Evolutionary conservation across 2,797 vertebrate species (phyloP), one percentile per base, ranked within the genome.

Genomic region (Lycodopsis pacificus): DNA sequence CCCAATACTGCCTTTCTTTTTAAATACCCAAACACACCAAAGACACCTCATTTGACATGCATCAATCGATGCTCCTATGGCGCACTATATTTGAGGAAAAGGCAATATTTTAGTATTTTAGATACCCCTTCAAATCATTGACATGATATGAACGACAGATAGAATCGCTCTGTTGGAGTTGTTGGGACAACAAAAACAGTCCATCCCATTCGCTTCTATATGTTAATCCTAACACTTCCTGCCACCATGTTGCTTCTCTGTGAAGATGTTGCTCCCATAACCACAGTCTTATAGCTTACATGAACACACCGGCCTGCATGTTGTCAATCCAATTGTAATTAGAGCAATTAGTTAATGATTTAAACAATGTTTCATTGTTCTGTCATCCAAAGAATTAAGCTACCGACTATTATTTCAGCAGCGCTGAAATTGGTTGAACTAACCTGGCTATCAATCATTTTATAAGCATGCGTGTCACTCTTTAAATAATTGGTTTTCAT

Each of bases 401-500:
- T 19, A 22, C 59, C 40, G n/a, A 3, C 58, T 76, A 3, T 76
- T 71, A 27, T 76, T 76, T 44, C 71, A 72, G 69, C 62, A 49
- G 32, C 32, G 40, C 14, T 74, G 34, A 40, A 73, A 85, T 82
- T 71, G 69, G 49, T 82, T 65, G 51, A 83, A 80, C 75, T 67
- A 58, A 44, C 75, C 58, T 59, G 19, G 30, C 27, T n/a, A 85
- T 89, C 64, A 75, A 71, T 88, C 73, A 77, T 56, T 65, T 74
- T 30, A 53, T 64, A 77, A 76, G 67, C 59, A 48, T 9, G 36
- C 5, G 7, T 67, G 77, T 70, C 75, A 76, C 38, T 42, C 66
- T 70, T 85, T 54, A 79, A 86, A 82, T 82, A 80, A 79, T 77
- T 82, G 72, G 44, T 75, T 80, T 78, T 54, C 72, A 71, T 87